phyloP scores from a whole-genome alignment of 92 coral and sea anemone genomes.

The Porites divaricata region DNA sequence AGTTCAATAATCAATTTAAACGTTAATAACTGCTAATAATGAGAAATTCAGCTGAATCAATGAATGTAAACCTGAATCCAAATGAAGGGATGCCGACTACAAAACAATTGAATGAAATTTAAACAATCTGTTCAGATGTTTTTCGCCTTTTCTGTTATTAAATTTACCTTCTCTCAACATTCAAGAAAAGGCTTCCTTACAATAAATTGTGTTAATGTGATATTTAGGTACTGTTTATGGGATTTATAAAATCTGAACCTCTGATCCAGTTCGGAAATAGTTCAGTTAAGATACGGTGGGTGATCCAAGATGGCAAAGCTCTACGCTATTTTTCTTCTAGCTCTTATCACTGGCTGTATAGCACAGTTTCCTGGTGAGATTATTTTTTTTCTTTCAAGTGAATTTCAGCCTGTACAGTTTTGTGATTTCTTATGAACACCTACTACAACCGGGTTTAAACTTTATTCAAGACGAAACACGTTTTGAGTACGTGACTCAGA shows the following conservation, averaged over 20 bases:
- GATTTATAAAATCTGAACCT: neutral
- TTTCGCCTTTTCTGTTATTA: too few species aligned
- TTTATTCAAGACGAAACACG: too few species aligned
- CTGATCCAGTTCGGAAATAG: neutral
- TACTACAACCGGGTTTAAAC: too few species aligned
- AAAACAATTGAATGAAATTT: neutral
- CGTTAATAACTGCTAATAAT: neutral
- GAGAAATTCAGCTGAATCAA: neutral
- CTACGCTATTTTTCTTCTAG: neutral
- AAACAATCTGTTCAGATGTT: slow-evolving; percentile 8
- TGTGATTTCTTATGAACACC: too few species aligned
- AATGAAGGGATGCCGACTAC: neutral
- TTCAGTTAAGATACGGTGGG: neutral
- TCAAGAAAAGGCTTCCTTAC: neutral
- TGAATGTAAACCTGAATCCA: neutral
- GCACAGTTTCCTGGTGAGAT: neutral
- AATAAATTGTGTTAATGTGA: neutral
- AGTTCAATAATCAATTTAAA: neutral
- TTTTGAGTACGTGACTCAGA: too few species aligned
- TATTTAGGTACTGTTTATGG: neutral
- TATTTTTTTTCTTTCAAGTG: neutral
- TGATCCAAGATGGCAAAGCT: neutral
- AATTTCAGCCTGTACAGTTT: neutral
- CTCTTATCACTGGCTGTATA: neutral
- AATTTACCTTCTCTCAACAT: neutral